Evolutionary conservation across 2,888 invertebrate genomes (phyloP).

Genomic region (Tortrix viridana): DNA sequence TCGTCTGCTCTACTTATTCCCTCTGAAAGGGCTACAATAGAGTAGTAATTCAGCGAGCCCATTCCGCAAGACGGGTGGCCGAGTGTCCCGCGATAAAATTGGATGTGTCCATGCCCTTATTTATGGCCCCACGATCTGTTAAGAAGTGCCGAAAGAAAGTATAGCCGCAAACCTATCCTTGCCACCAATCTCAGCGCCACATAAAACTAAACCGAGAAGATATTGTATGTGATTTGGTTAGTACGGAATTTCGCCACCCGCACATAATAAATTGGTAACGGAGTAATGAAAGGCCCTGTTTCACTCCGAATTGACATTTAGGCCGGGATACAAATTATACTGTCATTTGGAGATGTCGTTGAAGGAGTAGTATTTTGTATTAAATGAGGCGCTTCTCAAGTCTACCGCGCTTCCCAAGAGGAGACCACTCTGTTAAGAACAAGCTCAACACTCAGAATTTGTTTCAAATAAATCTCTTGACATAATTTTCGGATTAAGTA

Average conservation of each 20-base stretch:
- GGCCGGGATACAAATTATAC: constrained; percentile 26
- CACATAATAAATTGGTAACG: constrained; percentile 23
- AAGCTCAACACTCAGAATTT: too few relatives aligned
- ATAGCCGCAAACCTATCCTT: constrained; percentile 22
- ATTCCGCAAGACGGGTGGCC: constrained; percentile 36
- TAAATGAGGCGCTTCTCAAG: too few relatives aligned
- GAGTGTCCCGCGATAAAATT: constrained; percentile 38
- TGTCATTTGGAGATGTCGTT: constrained; percentile 22
- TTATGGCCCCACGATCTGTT: constrained; percentile 35
- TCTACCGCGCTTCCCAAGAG: too few relatives aligned
- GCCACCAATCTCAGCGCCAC: neutral
- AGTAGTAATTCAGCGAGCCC: constrained; percentile 32
- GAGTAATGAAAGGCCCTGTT: constrained; percentile 34
- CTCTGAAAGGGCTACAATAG: constrained; percentile 28
- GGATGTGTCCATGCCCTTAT: constrained; percentile 38
- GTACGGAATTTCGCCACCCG: constrained; percentile 7
- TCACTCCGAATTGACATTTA: constrained; percentile 31
- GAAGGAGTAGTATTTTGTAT: too few relatives aligned
- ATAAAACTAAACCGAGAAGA: neutral
- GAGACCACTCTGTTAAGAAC: too few relatives aligned
- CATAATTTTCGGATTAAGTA: too few relatives aligned
- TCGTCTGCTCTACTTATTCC: constrained; percentile 13
- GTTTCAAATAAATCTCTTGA: too few relatives aligned
- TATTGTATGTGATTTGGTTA: neutral
- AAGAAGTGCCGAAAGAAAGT: constrained; percentile 37